phyloP scores from a whole-genome alignment of 2,113 vertebrate species.

The Festucalex cinctus region DNA sequence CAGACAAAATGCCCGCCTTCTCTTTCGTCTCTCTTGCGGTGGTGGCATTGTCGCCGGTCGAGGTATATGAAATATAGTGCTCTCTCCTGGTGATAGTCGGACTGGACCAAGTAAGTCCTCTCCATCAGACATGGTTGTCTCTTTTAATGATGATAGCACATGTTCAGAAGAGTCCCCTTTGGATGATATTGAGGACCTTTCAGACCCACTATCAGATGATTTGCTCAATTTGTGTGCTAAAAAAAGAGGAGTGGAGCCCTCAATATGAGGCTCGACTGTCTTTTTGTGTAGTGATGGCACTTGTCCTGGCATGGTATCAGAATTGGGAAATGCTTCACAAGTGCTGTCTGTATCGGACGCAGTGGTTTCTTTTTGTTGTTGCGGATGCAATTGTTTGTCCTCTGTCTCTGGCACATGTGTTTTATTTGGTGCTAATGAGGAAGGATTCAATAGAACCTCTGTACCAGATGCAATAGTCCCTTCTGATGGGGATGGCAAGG shows the following conservation, averaged over 20 bases:
- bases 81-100: not conserved
- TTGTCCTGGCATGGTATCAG: not conserved
- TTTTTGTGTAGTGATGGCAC: not conserved
- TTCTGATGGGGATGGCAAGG: not conserved
- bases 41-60: slow-evolving; percentile 4
- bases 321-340: not conserved
- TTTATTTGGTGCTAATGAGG: not conserved
- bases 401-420: not conserved
- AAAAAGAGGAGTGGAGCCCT: not conserved
- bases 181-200: not conserved
- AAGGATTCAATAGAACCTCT: not conserved
- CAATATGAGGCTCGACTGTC: not conserved
- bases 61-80: not conserved
- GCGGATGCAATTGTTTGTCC: not conserved
- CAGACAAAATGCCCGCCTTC: not conserved
- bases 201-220: not conserved
- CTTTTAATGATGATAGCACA: not conserved
- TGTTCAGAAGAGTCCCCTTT: not conserved
- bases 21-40: not conserved
- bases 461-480: not conserved
- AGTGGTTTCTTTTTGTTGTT: not conserved
- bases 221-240: not conserved
- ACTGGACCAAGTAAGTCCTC: not conserved
- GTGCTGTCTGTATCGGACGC: not conserved
- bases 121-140: not conserved